phyloP scores from a whole-genome alignment of 1,140 invertebrate species.

The Drosophila subobscura region DNA sequence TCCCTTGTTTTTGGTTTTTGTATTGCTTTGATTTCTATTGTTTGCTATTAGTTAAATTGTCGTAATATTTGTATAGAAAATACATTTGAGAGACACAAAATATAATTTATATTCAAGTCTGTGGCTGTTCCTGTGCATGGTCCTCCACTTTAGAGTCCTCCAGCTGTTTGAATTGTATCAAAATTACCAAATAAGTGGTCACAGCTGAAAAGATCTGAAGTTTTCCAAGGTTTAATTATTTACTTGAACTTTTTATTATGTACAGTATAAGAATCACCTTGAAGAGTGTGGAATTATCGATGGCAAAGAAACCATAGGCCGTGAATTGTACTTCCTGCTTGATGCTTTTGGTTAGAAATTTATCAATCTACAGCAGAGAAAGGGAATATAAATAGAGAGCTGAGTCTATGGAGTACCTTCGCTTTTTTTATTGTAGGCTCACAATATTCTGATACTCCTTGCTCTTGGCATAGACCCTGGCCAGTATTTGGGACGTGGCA shows the following conservation, averaged over 20 bases:
- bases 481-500: slow-evolving; percentile 70
- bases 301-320: slow-evolving; percentile 81
- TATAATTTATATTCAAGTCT: slow-evolving; percentile 11
- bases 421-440: not conserved
- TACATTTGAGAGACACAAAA: slow-evolving; percentile 52
- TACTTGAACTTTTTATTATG: not conserved
- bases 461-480: slow-evolving; percentile 72
- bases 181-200: slow-evolving; percentile 78
- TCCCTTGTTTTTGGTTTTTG: slow-evolving; percentile 7
- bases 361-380: slow-evolving; percentile 67
- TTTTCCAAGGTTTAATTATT: not conserved
- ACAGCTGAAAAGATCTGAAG: slow-evolving; percentile 80
- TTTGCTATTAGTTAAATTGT: slow-evolving; percentile 66
- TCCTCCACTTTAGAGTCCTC: slow-evolving; percentile 77
- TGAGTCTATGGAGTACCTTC: too few species aligned
- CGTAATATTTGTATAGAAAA: slow-evolving; percentile 65
- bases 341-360: slow-evolving; percentile 81
- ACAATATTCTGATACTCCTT: slow-evolving; percentile 81
- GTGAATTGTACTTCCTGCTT: slow-evolving; percentile 82
- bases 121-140: slow-evolving; percentile 12
- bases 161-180: slow-evolving; percentile 81
- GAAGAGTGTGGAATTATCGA: slow-evolving; percentile 80
- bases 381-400: not conserved
- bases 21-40: slow-evolving; percentile 28
- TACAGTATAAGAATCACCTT: slow-evolving; percentile 49